These are phyloP conservation scores for Dysdera silvatica DNA, from an alignment of 1,140 invertebrate species.

Conservation along the genomic window DNA sequence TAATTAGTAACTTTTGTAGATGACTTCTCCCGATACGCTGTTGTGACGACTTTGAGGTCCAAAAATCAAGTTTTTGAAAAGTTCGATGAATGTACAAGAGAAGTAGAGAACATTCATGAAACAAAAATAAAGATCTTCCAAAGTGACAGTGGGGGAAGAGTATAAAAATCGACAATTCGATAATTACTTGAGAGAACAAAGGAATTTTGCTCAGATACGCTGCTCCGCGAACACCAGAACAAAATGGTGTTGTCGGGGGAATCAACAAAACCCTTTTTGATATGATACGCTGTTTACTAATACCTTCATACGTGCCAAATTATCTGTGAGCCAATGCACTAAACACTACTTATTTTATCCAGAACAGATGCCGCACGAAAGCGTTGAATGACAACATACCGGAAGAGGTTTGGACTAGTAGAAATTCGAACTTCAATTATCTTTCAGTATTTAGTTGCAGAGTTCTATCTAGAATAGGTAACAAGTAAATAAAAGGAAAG, in stretches of 20 bases:
- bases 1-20: constrained; percentile 34
- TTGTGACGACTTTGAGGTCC: constrained; percentile 13
- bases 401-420: neutral
- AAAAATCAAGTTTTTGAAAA: constrained; percentile 28
- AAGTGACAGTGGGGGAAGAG: constrained; percentile 25
- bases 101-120: neutral
- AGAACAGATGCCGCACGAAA: constrained; percentile 36
- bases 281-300: constrained; percentile 41
- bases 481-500: neutral
- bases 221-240: constrained; percentile 45
- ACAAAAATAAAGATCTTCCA: constrained; percentile 8
- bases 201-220: constrained; percentile 48
- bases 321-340: constrained; percentile 47
- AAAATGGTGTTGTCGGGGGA: constrained; percentile 50
- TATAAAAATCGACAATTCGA: constrained; percentile 17
- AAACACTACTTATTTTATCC: constrained; percentile 41
- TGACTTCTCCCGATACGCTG: constrained; percentile 23
- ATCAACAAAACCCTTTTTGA: constrained; percentile 44
- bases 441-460: neutral
- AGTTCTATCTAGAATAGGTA: neutral
- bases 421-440: neutral
- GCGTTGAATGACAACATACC: neutral
- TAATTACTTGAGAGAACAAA: constrained; percentile 22
- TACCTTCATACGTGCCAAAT: constrained; percentile 39
- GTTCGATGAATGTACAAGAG: constrained; percentile 25